A percentile compares a stretch with the other conserved stretches of the same genome.
Evolutionary conservation across 2,888 invertebrate species (phyloP).

Genomic region (Drosophila buzzatii): DNA sequence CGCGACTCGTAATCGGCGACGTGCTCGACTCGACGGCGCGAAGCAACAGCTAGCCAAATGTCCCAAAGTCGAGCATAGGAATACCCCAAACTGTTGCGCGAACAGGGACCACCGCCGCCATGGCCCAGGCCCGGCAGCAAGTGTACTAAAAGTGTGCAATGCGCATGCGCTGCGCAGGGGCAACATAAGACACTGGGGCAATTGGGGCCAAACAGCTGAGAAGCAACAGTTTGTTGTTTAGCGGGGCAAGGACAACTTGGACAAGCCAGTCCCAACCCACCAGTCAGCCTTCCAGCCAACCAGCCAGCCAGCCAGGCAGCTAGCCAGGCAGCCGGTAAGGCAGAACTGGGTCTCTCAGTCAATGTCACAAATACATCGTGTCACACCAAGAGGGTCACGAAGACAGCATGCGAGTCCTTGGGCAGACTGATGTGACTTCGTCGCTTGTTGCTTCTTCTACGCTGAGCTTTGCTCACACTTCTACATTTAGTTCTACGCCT

Average conservation of each 20-base stretch:
- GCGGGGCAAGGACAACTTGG: conserved; percentile 33
- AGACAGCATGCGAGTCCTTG: conserved; percentile 38
- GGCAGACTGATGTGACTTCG: conserved; percentile 47
- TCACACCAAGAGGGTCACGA: conserved; percentile 15
- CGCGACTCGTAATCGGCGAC: conserved; percentile 18
- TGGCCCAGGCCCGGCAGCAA: conserved; percentile 47
- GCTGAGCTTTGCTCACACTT: not conserved
- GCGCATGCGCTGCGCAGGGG: conserved; percentile 56
- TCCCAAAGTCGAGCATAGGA: conserved; percentile 67
- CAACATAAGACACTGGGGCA: conserved; percentile 12
- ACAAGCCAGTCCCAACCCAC: conserved; percentile 32
- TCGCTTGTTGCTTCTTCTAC: conserved; percentile 50
- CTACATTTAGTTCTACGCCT: not conserved
- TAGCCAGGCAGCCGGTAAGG: conserved; percentile 61
- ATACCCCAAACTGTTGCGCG: conserved; percentile 77
- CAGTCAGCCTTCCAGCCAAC: conserved; percentile 18
- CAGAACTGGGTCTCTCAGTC: conserved; percentile 78
- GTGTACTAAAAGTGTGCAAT: conserved; percentile 53
- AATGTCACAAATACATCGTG: conserved; percentile 65
- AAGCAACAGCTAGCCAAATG: conserved; percentile 76
- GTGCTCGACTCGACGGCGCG: conserved; percentile 33
- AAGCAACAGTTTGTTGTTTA: conserved; percentile 78
- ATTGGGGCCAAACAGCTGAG: conserved; percentile 66
- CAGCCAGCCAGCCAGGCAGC: conserved; percentile 14
- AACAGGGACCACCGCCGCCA: conserved; percentile 32